Evolutionary conservation across 2,888 invertebrate species (phyloP).

Genomic region (Automeris io): DNA sequence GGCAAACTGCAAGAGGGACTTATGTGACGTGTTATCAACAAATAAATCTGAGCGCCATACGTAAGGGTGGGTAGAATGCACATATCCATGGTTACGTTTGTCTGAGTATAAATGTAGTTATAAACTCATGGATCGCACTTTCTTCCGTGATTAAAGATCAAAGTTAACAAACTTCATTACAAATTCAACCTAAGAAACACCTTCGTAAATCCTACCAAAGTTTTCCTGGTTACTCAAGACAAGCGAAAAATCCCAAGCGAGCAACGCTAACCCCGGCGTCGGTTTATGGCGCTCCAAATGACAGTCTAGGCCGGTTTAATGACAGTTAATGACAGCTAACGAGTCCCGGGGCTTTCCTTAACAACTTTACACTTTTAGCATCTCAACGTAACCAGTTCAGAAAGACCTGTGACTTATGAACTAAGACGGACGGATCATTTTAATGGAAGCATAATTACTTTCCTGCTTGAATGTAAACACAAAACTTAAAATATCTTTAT

Average conservation of each 20-base stretch:
- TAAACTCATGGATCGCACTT: too few species aligned
- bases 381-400: constrained; percentile 1
- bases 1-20: too few species aligned
- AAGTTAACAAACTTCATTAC: constrained; percentile 1
- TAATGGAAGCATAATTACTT: background rate
- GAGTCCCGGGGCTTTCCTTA: constrained; percentile 40
- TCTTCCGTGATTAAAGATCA: constrained; percentile 2
- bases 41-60: too few species aligned
- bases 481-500: too few species aligned
- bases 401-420: constrained; percentile 2
- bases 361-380: constrained; percentile 37
- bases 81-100: too few species aligned
- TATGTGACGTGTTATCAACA: too few species aligned
- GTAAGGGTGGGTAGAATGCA: too few species aligned
- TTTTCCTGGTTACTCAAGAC: constrained; percentile 1
- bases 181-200: constrained; percentile 1
- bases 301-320: constrained; percentile 43
- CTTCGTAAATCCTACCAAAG: background rate
- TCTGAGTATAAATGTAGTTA: too few species aligned
- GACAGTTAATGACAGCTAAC: constrained; percentile 50
- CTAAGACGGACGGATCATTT: background rate
- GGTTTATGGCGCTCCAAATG: constrained; percentile 40
- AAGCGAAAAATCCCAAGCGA: constrained; percentile 10
- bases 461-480: too few species aligned
- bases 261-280: constrained; percentile 11